Base-by-base conservation (phyloP, 2,797 vertebrate genomes). In the Tinamus major region DNA sequence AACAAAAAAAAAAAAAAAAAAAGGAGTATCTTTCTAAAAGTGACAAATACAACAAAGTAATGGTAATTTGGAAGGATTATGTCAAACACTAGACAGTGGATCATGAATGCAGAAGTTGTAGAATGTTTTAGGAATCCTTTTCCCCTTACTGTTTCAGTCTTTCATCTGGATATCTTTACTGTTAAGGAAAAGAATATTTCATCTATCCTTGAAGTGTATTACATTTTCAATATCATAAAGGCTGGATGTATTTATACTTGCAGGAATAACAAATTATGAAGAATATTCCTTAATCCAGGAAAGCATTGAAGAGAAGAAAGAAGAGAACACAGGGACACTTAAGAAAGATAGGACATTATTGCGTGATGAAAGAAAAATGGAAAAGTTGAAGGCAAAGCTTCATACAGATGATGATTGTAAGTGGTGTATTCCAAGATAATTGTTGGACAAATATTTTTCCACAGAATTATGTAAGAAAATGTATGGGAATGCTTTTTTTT, bases 241-340 rank as follows among this genome's bases (percentile, higher is more conserved):
- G n/a, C 31, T 68, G 44, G 41, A 55, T 87, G 81, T 93, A 72
- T 85, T 89, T 92, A 14, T 85, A 69, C 79, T 98, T 98, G 81
- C 97, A 99, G 99, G 99, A 96, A 99, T 99, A 96, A 99, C 99
- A n/a, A 99, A 99, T 98, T 99, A 99, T 77, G 99, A 99, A 97
- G 99, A 99, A 96, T 99, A 99, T 96, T 99, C 99, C 44, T 98
- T 99, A 97, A 99, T 99, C 94, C 99, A 99, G 94, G 99, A 99
- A 85, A 97, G 97, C 78, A 94, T 98, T 0, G 99, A 99, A 87
- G 99, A 99, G 61, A 99, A 99, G 96, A 99, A 99, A 92, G 99
- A 99, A 80, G 99, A 99, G 18, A 97, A 98, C 16, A 98, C 98
- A 20, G 99, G 98, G 39, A 99, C 99, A 0, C 97, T 99, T 78